Evolutionary conservation across 2,797 vertebrate genomes (phyloP).

Genomic region (Siniperca scherzeri): DNA sequence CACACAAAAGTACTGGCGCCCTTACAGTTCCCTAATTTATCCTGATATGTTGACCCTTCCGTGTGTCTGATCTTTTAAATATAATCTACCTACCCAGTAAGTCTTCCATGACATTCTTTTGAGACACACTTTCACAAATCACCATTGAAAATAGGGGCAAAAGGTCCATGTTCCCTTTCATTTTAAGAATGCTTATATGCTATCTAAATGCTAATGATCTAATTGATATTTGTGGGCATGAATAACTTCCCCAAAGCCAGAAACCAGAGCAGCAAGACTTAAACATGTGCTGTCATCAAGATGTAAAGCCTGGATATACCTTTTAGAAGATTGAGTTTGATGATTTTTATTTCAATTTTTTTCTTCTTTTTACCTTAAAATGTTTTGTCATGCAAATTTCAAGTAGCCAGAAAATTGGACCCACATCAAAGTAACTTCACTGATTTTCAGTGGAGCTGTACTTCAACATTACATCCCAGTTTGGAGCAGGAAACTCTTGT

Average conservation of each 20-base stretch:
- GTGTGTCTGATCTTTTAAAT: slow-evolving; percentile 67
- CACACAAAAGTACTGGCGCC: slow-evolving; percentile 17
- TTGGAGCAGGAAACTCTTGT: background rate
- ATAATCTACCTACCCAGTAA: slow-evolving; percentile 48
- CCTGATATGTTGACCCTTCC: slow-evolving; percentile 48
- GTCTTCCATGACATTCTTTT: slow-evolving; percentile 62
- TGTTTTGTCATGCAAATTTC: slow-evolving; percentile 47
- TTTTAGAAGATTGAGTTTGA: slow-evolving; percentile 38
- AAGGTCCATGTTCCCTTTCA: slow-evolving; percentile 54
- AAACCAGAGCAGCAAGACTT: slow-evolving; percentile 44
- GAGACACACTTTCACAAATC: slow-evolving; percentile 62
- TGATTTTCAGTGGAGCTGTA: slow-evolving; percentile 6
- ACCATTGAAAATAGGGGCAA: slow-evolving; percentile 60
- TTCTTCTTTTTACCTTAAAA: background rate
- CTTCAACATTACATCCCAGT: background rate
- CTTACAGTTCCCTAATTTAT: slow-evolving; percentile 35
- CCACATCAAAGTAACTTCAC: background rate
- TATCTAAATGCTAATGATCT: slow-evolving; percentile 80
- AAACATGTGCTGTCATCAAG: slow-evolving; percentile 52
- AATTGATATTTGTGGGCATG: slow-evolving; percentile 77
- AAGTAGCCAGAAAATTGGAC: background rate
- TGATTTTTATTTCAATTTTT: background rate
- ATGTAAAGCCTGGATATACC: slow-evolving; percentile 47
- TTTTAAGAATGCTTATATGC: slow-evolving; percentile 55
- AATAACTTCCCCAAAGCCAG: slow-evolving; percentile 53